These are phyloP conservation scores for Hylia prasina DNA, from an alignment of 2,113 vertebrate species.

Conservation along the genomic window DNA sequence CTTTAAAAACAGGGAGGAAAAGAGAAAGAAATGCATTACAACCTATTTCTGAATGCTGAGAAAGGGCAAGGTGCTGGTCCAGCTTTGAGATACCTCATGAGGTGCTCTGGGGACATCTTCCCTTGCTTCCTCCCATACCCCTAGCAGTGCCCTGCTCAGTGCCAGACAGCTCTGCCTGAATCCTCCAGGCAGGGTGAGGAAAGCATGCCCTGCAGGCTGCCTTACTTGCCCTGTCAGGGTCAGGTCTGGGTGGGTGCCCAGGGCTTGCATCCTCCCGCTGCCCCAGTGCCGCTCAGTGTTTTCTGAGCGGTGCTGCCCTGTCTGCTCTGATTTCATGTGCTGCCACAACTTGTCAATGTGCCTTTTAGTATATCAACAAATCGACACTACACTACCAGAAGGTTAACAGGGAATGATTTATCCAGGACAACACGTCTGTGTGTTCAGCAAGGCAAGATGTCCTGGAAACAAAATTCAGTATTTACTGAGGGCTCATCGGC, in stretches of 20 bases:
- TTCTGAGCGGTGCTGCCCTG: not conserved
- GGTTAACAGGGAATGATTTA: conserved; percentile 50
- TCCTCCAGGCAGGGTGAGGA: not conserved
- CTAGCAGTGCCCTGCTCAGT: not conserved
- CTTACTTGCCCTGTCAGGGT: not conserved
- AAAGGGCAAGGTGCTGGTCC: not conserved
- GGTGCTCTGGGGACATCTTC: not conserved
- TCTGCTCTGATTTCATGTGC: not conserved
- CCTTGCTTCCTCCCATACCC: not conserved
- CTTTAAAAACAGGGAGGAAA: not conserved
- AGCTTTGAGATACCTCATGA: not conserved
- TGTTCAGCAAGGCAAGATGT: not conserved
- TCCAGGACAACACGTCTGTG: conserved; percentile 1
- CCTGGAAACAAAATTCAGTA: not conserved
- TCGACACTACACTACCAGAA: not conserved
- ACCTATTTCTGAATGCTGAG: not conserved
- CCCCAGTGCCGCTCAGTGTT: accelerated
- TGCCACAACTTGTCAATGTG: conserved; percentile 6
- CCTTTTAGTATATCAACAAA: not conserved
- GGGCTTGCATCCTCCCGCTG: accelerated
- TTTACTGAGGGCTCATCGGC: not conserved
- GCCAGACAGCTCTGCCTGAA: not conserved
- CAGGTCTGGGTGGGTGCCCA: accelerated
- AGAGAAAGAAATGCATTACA: not conserved
- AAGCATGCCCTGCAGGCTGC: not conserved